These are phyloP conservation scores for Chromobotia macracanthus DNA, from an alignment of 2,797 vertebrate genomes.

Conservation along the genomic window DNA sequence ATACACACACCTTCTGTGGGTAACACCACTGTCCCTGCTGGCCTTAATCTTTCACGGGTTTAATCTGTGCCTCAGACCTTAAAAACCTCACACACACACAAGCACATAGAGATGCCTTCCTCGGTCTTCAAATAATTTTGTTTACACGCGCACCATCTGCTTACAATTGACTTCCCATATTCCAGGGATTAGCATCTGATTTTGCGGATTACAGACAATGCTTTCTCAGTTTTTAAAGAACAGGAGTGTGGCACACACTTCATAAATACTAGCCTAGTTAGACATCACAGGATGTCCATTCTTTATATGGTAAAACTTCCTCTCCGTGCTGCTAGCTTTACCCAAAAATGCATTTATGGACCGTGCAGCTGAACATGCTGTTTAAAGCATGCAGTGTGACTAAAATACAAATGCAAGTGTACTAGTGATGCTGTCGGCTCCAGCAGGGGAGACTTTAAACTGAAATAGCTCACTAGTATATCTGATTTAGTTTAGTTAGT, in stretches of 20 bases:
- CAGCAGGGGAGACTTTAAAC: neutral
- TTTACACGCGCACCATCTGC: conserved; percentile 15
- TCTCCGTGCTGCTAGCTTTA: conserved; percentile 8
- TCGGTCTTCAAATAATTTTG: conserved; percentile 2
- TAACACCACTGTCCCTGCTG: conserved; percentile 27
- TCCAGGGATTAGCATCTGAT: conserved; percentile 49
- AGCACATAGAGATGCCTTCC: neutral
- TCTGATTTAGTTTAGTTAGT: neutral
- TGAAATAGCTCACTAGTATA: neutral
- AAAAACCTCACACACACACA: conserved; percentile 47
- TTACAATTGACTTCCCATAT: conserved; percentile 33
- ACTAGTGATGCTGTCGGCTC: neutral
- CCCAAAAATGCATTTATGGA: neutral
- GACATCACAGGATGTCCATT: conserved; percentile 22
- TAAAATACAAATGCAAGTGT: conserved; percentile 25
- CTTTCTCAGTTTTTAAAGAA: conserved; percentile 33
- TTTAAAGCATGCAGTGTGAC: conserved; percentile 4
- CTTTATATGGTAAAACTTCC: conserved; percentile 33
- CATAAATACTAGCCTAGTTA: conserved; percentile 6
- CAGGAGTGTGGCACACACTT: neutral
- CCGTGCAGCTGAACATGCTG: neutral
- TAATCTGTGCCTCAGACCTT: conserved; percentile 56
- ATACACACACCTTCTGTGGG: conserved; percentile 33
- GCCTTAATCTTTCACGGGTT: conserved; percentile 59
- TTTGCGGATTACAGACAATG: conserved; percentile 40